Percentiles rank a stretch among this genome's conserved stretches.
These are phyloP conservation scores for Periophthalmus magnuspinnatus DNA, from an alignment of 2,797 vertebrate genomes.

Conservation along the genomic window DNA sequence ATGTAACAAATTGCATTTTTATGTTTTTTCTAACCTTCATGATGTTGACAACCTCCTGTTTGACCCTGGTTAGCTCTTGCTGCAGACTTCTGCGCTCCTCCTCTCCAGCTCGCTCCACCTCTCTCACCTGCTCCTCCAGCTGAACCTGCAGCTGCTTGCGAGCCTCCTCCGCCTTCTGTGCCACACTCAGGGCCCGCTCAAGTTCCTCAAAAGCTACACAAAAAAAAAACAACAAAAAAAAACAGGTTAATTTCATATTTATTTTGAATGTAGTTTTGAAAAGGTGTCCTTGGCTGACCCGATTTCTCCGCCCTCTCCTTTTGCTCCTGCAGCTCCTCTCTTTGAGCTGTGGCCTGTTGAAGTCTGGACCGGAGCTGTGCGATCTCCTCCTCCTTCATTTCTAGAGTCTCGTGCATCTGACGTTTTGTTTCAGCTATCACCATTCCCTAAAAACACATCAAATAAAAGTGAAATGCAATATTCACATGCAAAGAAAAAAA, in stretches of 20 bases:
- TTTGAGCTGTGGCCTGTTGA: slow-evolving; percentile 82
- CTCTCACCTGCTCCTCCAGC: slow-evolving; percentile 88
- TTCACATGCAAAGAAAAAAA: too few relatives aligned
- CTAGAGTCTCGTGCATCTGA: slow-evolving; percentile 96
- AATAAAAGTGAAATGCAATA: not conserved
- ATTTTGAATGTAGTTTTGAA: not conserved
- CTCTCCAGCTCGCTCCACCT: slow-evolving; percentile 84
- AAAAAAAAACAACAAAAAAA: not conserved
- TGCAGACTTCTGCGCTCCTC: slow-evolving; percentile 90
- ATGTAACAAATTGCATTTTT: not conserved
- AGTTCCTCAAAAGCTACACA: slow-evolving; percentile 93
- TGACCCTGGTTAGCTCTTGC: slow-evolving; percentile 87
- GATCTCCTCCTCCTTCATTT: slow-evolving; percentile 96
- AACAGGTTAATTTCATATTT: not conserved
- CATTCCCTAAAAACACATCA: slow-evolving; percentile 84
- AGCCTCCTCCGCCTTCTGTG: slow-evolving; percentile 89
- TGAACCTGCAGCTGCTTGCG: slow-evolving; percentile 87
- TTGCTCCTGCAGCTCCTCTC: slow-evolving; percentile 89
- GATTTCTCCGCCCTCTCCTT: slow-evolving; percentile 95
- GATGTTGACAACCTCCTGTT: slow-evolving; percentile 90
- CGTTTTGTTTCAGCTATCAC: slow-evolving; percentile 97
- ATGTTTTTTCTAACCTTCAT: slow-evolving; percentile 82
- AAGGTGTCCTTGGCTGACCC: slow-evolving; percentile 75
- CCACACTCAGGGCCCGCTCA: slow-evolving; percentile 85
- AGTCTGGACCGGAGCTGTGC: slow-evolving; percentile 84